Evolutionary conservation across 1,140 invertebrate genomes (phyloP), one percentile per base, ranked within the genome.

Genomic region (Octopus sinensis): DNA sequence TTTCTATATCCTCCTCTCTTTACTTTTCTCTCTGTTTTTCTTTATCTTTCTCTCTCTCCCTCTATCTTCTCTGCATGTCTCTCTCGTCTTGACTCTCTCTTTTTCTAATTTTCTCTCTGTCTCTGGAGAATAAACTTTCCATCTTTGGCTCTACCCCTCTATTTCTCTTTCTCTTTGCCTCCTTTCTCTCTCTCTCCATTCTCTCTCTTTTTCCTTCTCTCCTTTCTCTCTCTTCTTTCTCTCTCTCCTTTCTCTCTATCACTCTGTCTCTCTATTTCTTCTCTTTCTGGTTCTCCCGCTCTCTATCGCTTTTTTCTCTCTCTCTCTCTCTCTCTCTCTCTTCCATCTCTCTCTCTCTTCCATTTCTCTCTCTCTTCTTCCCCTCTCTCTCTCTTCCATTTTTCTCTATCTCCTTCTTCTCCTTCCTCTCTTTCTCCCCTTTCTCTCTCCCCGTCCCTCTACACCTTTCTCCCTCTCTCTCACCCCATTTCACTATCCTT

Each of bases 231-330:
- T 10, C 52, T 30, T 80, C 54, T 68, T 30, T 68, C 43, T 68
- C 43, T 80, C 79, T 68, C 53, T 80, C 43, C 52, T n/a, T 80
- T 12, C 30, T 10, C 68, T 30, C 52, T 52, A 10, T 68, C 43
- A 62, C 79, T 56, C 62, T 80, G 12, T 68, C 43, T 80, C 13
- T 68, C 56, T 43, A 10, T 68, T 54, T 68, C 54, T 80, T 52
- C 52, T 30, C 68, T n/a, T 23, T 30, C 30, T 12, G 23, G 6
- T 43, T 30, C 54, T 68, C 54, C 10, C 54, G 6, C 54, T 68
- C 56, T 68, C 43, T 13, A 30, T 68, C 43, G 6, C 54, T 68
- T 30, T 62, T 52, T 80, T 68, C 54, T 68, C 52, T 54, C 43
- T 68, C 54, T 80, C 54, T 80, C 56, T 80, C 43, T 9, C 43